A percentile compares a stretch with the other conserved stretches of the same genome.
Conservation (phyloP, 2,797 vertebrate genomes). For the Miichthys miiuy region DNA sequence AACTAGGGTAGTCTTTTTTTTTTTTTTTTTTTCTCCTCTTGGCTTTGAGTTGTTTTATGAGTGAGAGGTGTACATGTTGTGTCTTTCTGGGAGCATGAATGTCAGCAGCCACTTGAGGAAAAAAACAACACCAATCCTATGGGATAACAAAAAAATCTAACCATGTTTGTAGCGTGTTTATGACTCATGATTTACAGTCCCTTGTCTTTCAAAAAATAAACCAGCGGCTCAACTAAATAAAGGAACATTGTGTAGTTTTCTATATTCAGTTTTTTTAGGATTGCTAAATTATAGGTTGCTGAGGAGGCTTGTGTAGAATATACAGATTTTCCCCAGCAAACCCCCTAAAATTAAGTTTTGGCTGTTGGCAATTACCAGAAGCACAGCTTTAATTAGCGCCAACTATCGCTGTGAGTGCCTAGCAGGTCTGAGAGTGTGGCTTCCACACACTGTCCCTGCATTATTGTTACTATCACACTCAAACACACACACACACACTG, state of each 20-base stretch:
- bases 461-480: slow-evolving; percentile 30
- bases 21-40: not conserved
- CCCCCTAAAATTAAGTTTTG: slow-evolving; percentile 78
- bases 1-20: slow-evolving; percentile 44
- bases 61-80: slow-evolving; percentile 42
- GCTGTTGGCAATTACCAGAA: slow-evolving; percentile 79
- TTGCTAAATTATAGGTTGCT: slow-evolving; percentile 74
- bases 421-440: slow-evolving; percentile 61
- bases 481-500: slow-evolving; percentile 5
- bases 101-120: slow-evolving; percentile 16
- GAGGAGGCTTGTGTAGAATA: slow-evolving; percentile 69
- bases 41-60: slow-evolving; percentile 45
- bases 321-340: slow-evolving; percentile 71
- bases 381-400: slow-evolving; percentile 75
- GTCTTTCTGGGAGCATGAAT: slow-evolving; percentile 26
- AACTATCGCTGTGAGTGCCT: slow-evolving; percentile 60
- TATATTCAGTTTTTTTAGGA: slow-evolving; percentile 71
- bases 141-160: slow-evolving; percentile 33
- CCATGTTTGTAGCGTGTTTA: slow-evolving; percentile 38
- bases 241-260: slow-evolving; percentile 67
- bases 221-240: slow-evolving; percentile 68
- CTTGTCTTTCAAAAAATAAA: slow-evolving; percentile 66
- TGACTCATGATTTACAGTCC: slow-evolving; percentile 59
- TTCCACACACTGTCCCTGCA: slow-evolving; percentile 48
- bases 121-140: slow-evolving; percentile 20